These are phyloP conservation scores for Clarias magur DNA, from an alignment of 2,113 vertebrate genomes.

Conservation along the genomic window DNA sequence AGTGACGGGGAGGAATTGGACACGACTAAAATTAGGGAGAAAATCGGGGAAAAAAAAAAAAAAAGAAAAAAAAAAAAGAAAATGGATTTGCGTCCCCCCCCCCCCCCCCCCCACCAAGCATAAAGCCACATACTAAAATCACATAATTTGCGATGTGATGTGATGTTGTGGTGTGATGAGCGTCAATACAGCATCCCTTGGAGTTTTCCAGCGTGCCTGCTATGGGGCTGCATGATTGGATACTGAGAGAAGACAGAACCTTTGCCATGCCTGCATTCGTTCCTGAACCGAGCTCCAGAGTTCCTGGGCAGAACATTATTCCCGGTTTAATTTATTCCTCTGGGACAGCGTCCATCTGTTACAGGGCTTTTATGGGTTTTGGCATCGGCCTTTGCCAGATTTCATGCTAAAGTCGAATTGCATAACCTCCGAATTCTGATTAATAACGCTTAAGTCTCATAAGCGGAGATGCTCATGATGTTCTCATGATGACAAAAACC, in stretches of 20 bases:
- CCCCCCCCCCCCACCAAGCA: background rate
- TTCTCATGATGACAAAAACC: background rate
- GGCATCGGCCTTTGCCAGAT: background rate
- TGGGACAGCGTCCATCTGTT: constrained; percentile 52
- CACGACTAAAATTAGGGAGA: too few species aligned
- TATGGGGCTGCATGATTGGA: constrained; percentile 25
- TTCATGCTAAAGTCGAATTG: constrained; percentile 21
- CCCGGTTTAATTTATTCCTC: constrained; percentile 33
- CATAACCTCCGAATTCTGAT: constrained; percentile 26
- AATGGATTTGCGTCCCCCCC: too few species aligned
- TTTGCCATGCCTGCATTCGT: background rate
- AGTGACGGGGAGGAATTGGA: too few species aligned
- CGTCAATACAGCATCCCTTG: background rate
- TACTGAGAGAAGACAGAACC: background rate
- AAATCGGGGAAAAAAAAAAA: too few species aligned
- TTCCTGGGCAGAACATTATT: background rate
- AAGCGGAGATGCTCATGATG: background rate
- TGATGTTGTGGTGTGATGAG: background rate
- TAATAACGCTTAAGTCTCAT: constrained; percentile 35
- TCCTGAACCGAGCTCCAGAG: background rate
- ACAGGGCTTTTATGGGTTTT: constrained; percentile 26
- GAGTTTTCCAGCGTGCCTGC: constrained; percentile 3
- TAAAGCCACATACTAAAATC: background rate
- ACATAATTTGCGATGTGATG: background rate
- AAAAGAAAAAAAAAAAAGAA: too few species aligned